phyloP scores from a whole-genome alignment of 2,797 vertebrate genomes.

The Triplophysa yarkandensis region DNA sequence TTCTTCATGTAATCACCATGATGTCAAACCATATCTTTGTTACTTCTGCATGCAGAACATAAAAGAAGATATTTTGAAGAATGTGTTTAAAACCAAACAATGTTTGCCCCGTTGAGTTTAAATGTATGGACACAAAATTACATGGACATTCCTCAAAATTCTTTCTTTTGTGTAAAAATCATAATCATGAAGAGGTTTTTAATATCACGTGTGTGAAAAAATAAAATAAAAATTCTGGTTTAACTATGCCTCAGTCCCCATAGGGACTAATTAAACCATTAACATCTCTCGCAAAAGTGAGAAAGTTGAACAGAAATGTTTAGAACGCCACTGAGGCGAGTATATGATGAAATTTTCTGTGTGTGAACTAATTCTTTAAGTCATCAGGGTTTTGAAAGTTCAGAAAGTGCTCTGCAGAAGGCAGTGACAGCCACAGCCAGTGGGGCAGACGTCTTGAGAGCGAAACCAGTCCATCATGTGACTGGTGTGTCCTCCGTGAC shows the following conservation, averaged over 20 bases:
- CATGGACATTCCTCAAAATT: too few species aligned
- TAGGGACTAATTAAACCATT: neutral
- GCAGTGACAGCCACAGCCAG: slow-evolving; percentile 94
- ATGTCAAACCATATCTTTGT: neutral
- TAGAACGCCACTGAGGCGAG: neutral
- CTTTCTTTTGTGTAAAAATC: too few species aligned
- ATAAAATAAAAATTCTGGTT: too few species aligned
- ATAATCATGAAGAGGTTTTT: too few species aligned
- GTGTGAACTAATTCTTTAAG: neutral
- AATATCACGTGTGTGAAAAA: too few species aligned
- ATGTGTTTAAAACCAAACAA: too few species aligned
- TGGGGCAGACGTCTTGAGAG: slow-evolving; percentile 92
- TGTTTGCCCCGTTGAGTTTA: too few species aligned
- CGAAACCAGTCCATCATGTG: slow-evolving; percentile 99
- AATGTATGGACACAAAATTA: too few species aligned
- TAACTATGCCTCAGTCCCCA: neutral
- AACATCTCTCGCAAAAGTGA: neutral
- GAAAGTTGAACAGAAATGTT: neutral
- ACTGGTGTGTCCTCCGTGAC: slow-evolving; percentile 92
- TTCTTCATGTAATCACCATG: too few species aligned
- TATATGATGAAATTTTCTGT: neutral
- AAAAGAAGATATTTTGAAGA: too few species aligned
- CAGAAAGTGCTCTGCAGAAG: slow-evolving; percentile 93
- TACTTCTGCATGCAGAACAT: too few species aligned
- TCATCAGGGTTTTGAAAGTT: slow-evolving; percentile 36